Conservation (phyloP, 2,797 vertebrate genomes). For the Intellagama lesueurii region DNA sequence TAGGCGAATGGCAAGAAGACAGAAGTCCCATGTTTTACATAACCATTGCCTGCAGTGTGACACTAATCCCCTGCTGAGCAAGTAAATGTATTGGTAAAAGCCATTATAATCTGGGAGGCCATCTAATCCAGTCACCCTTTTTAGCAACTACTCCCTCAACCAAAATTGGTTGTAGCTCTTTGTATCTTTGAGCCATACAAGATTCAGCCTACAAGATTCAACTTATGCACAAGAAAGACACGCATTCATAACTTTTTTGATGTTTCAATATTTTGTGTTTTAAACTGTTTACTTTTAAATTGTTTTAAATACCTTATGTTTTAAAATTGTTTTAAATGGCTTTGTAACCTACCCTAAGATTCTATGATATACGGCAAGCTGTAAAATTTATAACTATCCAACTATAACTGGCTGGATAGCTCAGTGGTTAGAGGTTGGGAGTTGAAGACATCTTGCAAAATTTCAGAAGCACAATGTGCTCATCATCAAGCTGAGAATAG, state of each 20-base stretch:
- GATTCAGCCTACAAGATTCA: slow-evolving; percentile 45
- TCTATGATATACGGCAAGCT: too few relatives aligned
- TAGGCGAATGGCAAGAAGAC: slow-evolving; percentile 39
- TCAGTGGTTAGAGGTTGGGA: too few relatives aligned
- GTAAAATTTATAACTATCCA: too few relatives aligned
- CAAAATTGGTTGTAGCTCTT: slow-evolving; percentile 31
- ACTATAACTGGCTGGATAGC: too few relatives aligned
- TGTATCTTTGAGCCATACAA: slow-evolving; percentile 3
- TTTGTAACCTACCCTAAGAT: too few relatives aligned
- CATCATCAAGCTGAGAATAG: not conserved
- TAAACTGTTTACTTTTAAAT: too few relatives aligned
- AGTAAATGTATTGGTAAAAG: slow-evolving; percentile 61
- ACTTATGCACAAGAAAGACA: slow-evolving; percentile 39
- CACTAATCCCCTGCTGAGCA: slow-evolving; percentile 50
- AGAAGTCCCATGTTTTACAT: slow-evolving; percentile 42
- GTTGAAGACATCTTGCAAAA: not conserved
- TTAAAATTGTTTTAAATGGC: too few relatives aligned
- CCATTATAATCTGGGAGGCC: slow-evolving; percentile 50
- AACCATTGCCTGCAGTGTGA: slow-evolving; percentile 56
- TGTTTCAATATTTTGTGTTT: too few relatives aligned
- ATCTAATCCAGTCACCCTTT: slow-evolving; percentile 53
- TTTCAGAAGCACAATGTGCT: not conserved
- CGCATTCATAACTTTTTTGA: too few relatives aligned
- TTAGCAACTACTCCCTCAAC: slow-evolving; percentile 49
- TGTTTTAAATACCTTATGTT: too few relatives aligned